Evolutionary conservation across 2,888 invertebrate species (phyloP), one percentile per base, ranked within the genome.

Genomic region (Emmelina monodactyla): DNA sequence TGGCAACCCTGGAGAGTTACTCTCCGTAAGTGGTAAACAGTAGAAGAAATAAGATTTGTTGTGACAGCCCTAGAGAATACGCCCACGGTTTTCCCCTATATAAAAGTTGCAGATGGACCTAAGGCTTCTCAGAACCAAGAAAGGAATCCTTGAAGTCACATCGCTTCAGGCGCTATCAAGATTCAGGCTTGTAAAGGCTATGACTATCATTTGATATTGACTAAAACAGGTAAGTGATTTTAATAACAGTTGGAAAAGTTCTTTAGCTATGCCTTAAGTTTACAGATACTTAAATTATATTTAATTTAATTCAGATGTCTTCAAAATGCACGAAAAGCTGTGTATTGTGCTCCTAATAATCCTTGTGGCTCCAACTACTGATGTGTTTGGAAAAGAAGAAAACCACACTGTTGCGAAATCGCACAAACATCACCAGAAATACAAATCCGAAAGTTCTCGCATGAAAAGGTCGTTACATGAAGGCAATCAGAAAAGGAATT

Each of bases 41-140:
- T 55, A 57, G 58, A 58, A 62, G 58, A 65, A 62, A 56, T 50
- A 48, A 46, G 50, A 66, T 62, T 55, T 38, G 44, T 51, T 50
- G 51, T 42, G 62, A 54, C 70, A 68, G 49, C 76, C 78, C 72
- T 68, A 41, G 69, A 58, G 67, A 53, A 25, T 29, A 44, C 49
- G 45, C 58, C 62, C 53, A 56, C 60, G 34, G 42, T 37, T 33
- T 32, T 31, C 50, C 49, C 44, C 57, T 64, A 60, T 75, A 75
- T 72, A 75, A 64, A 66, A 64, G 66, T 58, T 40, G 46, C 38
- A 32, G 33, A 16, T 36, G 32, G 30, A 28, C 25, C 15, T 35
- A 25, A 4, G n/a, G 40, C 19, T 35, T 43, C 37, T 49, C 62
- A 69, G 51, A 62, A 46, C 34, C 49, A 32, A 39, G 46, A 37